Evolutionary conservation across 2,113 vertebrate genomes (phyloP), one percentile per base, ranked within the genome.

Genomic region (Amia ocellicauda): DNA sequence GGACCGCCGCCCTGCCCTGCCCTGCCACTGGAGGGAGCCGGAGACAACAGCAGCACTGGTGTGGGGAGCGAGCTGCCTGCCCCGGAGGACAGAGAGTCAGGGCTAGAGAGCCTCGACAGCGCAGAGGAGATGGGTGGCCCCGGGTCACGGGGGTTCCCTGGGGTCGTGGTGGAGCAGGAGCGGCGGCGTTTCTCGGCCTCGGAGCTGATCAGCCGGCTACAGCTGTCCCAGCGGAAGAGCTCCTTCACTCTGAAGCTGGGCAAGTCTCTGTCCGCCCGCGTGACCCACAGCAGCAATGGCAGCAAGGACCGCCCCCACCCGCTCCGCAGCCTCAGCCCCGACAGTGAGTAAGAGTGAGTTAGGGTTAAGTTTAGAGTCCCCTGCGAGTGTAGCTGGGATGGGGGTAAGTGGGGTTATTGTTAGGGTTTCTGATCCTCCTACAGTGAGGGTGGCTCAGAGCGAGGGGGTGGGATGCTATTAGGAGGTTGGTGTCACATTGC

Each of bases 161-260:
- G 36, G 2, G 77, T 69, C 4, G 41, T 60, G 10, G 66, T 54
- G 1, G 93, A 92, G 31, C 86, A 89, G 0, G 93, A 94, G 69
- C 84, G 91, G 8, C 79, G 93, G 58, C 88, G 93, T n/a, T 94
- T 95, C 86, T 95, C 93, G 0, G 93, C 93, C 10, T 93, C 92
- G 0, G 93, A 94, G 58, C 86, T 95, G 22, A 93, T 95, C 75
- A 93, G 87, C 2, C 84, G 91, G 50, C 84, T 95, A n/a, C 93
- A 95, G 76, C 87, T 93, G 17, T 88, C 88, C 3, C 91, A 91
- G 59, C 88, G 83, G 61, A 89, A 88, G 71, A 89, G 76, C 76
- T 91, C 89, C 24, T 91, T 91, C 71, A 89, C 92, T 7, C 67
- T 94, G 64, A 90, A 91, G 64, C 78, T 94, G 62, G 91, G 91